Conservation (phyloP, 2,113 vertebrate genomes). For the Sporophila hypoxantha region DNA sequence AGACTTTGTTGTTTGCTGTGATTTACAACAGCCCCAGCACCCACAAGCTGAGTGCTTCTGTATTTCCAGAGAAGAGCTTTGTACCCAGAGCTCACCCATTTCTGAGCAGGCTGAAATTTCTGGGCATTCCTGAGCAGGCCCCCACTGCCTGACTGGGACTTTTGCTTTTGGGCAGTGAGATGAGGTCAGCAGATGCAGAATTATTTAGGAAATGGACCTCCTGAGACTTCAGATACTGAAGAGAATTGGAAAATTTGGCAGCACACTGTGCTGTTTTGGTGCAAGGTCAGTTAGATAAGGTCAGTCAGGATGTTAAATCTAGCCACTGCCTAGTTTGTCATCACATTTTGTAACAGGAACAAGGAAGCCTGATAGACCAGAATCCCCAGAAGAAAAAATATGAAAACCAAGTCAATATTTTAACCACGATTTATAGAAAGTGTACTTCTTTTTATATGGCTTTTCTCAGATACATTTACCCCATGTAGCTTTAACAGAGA, state of each 20-base stretch:
- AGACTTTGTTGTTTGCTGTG: background rate
- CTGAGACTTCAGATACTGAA: constrained; percentile 18
- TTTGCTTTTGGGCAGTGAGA: background rate
- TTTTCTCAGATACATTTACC: background rate
- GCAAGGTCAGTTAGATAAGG: constrained; percentile 52
- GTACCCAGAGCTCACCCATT: background rate
- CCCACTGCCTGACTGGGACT: background rate
- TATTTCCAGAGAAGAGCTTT: background rate
- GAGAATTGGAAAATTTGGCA: constrained; percentile 46
- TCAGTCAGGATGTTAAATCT: constrained; percentile 30
- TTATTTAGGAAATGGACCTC: background rate
- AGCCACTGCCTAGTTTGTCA: constrained; percentile 45
- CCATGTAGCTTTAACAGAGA: background rate
- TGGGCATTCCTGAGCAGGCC: background rate
- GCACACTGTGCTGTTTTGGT: constrained; percentile 35
- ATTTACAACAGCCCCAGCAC: background rate
- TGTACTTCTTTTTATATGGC: background rate
- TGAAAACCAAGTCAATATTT: background rate
- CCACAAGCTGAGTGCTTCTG: background rate
- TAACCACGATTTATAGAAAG: background rate
- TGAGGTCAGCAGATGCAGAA: constrained; percentile 3
- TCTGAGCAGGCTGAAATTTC: background rate
- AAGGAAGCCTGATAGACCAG: background rate
- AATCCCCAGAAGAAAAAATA: background rate
- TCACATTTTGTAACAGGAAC: constrained; percentile 32